These are phyloP conservation scores for Acromyrmex heyeri DNA, from an alignment of 1,140 invertebrate genomes.

Conservation along the genomic window DNA sequence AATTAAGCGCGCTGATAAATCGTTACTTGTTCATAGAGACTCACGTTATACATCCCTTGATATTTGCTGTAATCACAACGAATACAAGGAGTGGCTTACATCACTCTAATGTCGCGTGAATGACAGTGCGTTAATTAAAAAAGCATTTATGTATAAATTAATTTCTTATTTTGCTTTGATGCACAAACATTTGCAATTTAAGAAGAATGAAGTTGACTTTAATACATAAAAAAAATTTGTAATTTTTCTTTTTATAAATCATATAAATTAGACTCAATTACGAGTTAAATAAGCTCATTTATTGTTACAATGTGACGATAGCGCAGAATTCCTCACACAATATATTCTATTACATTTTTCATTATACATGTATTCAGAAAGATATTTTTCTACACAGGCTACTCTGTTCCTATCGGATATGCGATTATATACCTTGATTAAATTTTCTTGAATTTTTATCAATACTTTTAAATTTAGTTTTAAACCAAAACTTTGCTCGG, in stretches of 20 bases:
- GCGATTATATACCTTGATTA: neutral
- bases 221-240: neutral
- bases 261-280: constrained; percentile 1
- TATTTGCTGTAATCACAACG: neutral
- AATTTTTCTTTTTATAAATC: neutral
- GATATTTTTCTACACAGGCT: neutral
- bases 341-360: neutral
- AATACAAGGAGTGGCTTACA: constrained; percentile 3
- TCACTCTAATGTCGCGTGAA: neutral
- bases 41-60: constrained; percentile 3
- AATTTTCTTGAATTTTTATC: neutral
- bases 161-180: constrained; percentile 4
- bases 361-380: neutral
- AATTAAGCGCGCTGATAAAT: constrained; percentile 15
- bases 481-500: neutral
- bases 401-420: neutral
- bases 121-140: constrained; percentile 20
- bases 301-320: neutral
- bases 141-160: constrained; percentile 28
- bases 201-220: neutral
- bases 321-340: neutral
- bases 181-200: neutral
- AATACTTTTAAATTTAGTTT: neutral
- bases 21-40: neutral
- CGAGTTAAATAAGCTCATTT: neutral